Evolutionary conservation across 2,113 vertebrate genomes (phyloP).

Genomic region (Sebastes fasciatus): DNA sequence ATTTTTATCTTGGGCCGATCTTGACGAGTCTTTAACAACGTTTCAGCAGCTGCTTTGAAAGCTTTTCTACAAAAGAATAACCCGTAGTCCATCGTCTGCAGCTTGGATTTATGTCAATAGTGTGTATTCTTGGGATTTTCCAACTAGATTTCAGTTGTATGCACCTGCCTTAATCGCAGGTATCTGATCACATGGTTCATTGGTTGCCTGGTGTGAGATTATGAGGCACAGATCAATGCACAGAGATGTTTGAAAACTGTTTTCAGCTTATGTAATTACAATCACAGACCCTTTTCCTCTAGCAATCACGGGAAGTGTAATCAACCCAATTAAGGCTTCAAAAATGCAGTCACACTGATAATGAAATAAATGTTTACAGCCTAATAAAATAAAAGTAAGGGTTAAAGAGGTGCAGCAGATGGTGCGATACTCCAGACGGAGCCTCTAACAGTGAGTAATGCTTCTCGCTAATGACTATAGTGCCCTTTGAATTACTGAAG

Average conservation of each 20-base stretch:
- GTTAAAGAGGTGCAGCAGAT: conserved; percentile 45
- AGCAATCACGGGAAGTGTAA: conserved; percentile 36
- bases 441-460: conserved; percentile 27
- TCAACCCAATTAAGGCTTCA: conserved; percentile 51
- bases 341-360: conserved; percentile 42
- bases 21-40: neutral
- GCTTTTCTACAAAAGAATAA: neutral
- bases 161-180: conserved; percentile 18
- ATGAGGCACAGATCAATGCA: conserved; percentile 17
- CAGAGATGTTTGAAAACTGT: conserved; percentile 35
- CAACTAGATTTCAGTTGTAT: conserved; percentile 2
- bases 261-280: conserved; percentile 58
- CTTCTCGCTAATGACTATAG: conserved; percentile 40
- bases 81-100: conserved; percentile 3
- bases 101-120: neutral
- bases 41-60: neutral
- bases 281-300: conserved; percentile 27
- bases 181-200: conserved; percentile 22
- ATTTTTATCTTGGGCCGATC: neutral
- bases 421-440: conserved; percentile 44
- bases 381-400: conserved; percentile 47
- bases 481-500: conserved; percentile 43
- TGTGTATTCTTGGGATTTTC: conserved; percentile 17
- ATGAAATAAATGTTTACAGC: conserved; percentile 61
- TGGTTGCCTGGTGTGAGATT: conserved; percentile 1